Conservation (phyloP, 2,888 invertebrate species). For the Unio pictorum region DNA sequence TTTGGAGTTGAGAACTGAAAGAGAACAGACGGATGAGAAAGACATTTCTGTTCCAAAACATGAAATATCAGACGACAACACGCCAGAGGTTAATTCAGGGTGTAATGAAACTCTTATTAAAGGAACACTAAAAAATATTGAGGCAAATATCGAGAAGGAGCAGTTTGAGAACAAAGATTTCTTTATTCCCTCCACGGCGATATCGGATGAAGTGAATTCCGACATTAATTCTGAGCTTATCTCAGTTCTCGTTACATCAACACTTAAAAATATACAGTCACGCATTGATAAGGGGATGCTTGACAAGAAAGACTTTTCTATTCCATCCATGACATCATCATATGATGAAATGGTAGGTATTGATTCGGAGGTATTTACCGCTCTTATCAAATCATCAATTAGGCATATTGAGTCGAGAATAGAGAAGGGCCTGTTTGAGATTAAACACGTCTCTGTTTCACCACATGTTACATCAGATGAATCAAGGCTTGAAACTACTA, state of each 20-base stretch:
- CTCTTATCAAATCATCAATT: slow-evolving; percentile 36
- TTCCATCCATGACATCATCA: slow-evolving; percentile 21
- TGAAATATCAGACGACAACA: slow-evolving; percentile 1
- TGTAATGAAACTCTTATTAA: slow-evolving; percentile 31
- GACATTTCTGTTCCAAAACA: background rate
- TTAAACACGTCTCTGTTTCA: slow-evolving; percentile 29
- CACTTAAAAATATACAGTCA: slow-evolving; percentile 34
- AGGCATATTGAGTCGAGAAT: slow-evolving; percentile 37
- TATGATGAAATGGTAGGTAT: slow-evolving; percentile 11
- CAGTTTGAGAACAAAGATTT: slow-evolving; percentile 23
- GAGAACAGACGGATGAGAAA: no score
- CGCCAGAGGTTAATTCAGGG: slow-evolving; percentile 13
- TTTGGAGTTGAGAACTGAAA: no score
- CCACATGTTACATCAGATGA: slow-evolving; percentile 8
- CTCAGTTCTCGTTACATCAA: slow-evolving; percentile 31
- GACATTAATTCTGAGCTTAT: slow-evolving; percentile 21
- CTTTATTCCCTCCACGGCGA: slow-evolving; percentile 26
- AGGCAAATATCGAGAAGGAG: slow-evolving; percentile 35
- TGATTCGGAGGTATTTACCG: slow-evolving; percentile 24
- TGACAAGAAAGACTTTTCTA: slow-evolving; percentile 26
- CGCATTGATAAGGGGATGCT: slow-evolving; percentile 34
- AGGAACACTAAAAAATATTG: slow-evolving; percentile 37
- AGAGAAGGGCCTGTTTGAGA: slow-evolving; percentile 22
- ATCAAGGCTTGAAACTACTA: slow-evolving; percentile 9
- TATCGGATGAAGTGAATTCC: slow-evolving; percentile 12